phyloP scores from a whole-genome alignment of 2,113 vertebrate genomes.

The Eolophus roseicapilla region DNA sequence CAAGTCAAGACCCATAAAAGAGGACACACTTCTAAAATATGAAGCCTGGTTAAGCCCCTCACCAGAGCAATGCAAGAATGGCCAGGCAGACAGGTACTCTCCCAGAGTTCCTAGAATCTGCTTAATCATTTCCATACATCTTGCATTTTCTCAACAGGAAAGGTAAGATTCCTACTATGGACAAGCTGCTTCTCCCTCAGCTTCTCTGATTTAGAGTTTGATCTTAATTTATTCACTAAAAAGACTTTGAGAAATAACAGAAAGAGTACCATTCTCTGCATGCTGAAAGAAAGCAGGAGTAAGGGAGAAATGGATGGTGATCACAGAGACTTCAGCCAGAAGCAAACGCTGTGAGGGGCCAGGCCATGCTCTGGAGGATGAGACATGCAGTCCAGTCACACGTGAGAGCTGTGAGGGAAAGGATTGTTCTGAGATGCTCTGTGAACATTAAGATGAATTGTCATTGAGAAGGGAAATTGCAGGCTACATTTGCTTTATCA shows the following conservation, averaged over 20 bases:
- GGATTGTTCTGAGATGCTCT: neutral
- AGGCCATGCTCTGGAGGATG: neutral
- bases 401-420: neutral
- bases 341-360: neutral
- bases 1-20: neutral
- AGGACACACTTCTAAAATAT: neutral
- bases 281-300: neutral
- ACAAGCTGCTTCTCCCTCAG: neutral
- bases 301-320: neutral
- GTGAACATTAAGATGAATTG: neutral
- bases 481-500: neutral
- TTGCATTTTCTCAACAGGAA: neutral
- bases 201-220: neutral
- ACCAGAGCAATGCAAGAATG: neutral
- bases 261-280: neutral
- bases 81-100: neutral
- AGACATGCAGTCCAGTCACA: neutral
- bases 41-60: neutral
- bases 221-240: neutral
- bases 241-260: neutral
- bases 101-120: neutral
- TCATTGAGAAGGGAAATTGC: neutral
- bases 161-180: neutral
- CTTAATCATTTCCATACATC: neutral
- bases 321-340: neutral